These are phyloP conservation scores for Staurois parvus DNA, from an alignment of 2,797 vertebrate species.

Conservation along the genomic window DNA sequence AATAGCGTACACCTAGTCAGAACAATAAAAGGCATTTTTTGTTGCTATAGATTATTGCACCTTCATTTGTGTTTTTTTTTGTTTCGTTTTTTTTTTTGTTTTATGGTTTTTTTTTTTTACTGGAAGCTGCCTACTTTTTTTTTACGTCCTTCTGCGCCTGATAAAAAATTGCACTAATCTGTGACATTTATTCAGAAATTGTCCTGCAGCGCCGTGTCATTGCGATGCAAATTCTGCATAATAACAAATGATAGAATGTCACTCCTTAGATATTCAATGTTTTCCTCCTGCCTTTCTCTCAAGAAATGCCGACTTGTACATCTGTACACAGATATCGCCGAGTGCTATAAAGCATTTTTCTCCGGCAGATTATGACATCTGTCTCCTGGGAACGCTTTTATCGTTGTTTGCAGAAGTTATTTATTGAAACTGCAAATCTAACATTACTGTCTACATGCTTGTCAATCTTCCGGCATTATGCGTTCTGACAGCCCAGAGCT, in stretches of 20 bases:
- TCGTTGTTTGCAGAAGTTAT: no score
- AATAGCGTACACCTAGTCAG: no score
- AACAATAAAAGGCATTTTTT: no score
- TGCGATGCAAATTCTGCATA: not conserved
- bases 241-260: conserved; percentile 2
- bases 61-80: no score
- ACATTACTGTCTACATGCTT: no score
- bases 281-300: not conserved
- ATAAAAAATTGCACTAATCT: not conserved
- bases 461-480: no score
- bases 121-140: not conserved
- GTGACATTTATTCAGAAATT: conserved; percentile 2
- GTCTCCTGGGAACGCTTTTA: not conserved
- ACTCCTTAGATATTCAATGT: not conserved
- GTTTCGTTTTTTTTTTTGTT: no score
- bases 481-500: no score
- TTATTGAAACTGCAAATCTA: no score
- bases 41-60: no score
- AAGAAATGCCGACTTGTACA: not conserved
- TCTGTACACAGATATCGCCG: not conserved
- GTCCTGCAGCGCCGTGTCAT: not conserved
- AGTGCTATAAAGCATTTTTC: conserved; percentile 5
- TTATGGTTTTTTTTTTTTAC: no score
- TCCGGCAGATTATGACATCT: not conserved
- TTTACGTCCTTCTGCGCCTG: not conserved